These are phyloP conservation scores for Thomomys bottae DNA, from an alignment of 2,113 vertebrate genomes.

Conservation along the genomic window DNA sequence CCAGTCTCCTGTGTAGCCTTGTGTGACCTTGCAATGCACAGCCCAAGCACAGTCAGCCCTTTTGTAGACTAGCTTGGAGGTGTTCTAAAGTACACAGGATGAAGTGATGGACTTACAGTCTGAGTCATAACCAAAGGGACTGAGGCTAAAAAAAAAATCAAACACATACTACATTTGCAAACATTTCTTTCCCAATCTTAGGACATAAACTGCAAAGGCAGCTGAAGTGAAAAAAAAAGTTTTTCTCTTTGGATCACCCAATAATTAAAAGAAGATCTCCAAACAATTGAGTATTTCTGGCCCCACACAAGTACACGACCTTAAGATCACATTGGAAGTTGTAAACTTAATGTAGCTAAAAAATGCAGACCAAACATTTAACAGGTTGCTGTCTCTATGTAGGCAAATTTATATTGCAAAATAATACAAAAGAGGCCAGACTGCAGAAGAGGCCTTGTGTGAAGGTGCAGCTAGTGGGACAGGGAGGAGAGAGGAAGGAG, in stretches of 20 bases:
- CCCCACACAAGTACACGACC: background rate
- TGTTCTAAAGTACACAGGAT: background rate
- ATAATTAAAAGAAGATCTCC: background rate
- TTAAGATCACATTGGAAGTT: background rate
- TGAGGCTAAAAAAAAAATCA: background rate
- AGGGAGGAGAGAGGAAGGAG: too few species aligned
- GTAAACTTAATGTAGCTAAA: background rate
- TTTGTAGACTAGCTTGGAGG: background rate
- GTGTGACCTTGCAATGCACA: too few species aligned
- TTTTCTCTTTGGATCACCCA: constrained; percentile 20
- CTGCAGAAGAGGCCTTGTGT: too few species aligned
- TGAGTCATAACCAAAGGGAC: background rate
- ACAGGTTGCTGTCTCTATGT: background rate
- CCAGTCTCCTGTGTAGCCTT: too few species aligned
- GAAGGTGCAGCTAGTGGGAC: too few species aligned
- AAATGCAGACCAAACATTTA: background rate
- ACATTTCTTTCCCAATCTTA: background rate
- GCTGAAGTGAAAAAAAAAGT: background rate
- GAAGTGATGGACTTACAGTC: background rate
- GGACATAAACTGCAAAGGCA: background rate
- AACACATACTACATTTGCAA: background rate
- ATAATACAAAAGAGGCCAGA: too few species aligned
- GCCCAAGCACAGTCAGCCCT: background rate
- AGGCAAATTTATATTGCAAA: background rate
- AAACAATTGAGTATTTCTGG: background rate